These are phyloP conservation scores for Chelidonichthys spinosus DNA, from an alignment of 2,797 vertebrate genomes.

Conservation along the genomic window DNA sequence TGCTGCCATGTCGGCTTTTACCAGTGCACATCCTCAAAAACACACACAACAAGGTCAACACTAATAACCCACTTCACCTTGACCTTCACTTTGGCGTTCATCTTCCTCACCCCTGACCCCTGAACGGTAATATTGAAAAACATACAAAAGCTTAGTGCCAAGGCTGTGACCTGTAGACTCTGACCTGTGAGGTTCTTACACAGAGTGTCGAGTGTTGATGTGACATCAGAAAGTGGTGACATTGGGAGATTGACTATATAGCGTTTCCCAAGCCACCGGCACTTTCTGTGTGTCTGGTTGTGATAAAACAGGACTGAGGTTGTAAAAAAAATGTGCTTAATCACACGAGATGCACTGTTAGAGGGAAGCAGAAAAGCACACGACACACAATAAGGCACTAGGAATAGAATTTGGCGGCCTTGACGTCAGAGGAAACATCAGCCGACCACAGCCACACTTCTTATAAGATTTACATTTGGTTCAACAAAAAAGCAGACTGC, in stretches of 20 bases:
- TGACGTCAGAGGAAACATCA: conserved; percentile 45
- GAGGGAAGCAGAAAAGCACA: conserved; percentile 48
- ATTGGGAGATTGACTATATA: conserved; percentile 1
- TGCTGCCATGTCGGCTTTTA: conserved; percentile 38
- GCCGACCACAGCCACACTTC: conserved; percentile 37
- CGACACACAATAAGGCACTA: conserved; percentile 12
- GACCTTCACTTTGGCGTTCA: conserved; percentile 57
- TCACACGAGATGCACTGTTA: conserved; percentile 29
- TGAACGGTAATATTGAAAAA: conserved; percentile 36
- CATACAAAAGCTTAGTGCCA: conserved; percentile 37
- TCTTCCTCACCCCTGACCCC: conserved; percentile 48
- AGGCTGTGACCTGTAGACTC: conserved; percentile 18
- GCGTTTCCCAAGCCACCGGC: conserved; percentile 40
- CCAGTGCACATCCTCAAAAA: conserved; percentile 13
- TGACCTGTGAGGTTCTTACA: conserved; percentile 31
- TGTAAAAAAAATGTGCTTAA: conserved; percentile 48
- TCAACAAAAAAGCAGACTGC: conserved; percentile 15
- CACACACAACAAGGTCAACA: conserved; percentile 9
- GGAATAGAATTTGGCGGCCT: conserved; percentile 24
- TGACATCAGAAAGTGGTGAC: conserved; percentile 6
- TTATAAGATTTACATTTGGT: conserved; percentile 21
- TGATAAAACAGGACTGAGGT: conserved; percentile 54
- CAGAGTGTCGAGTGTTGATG: conserved; percentile 13
- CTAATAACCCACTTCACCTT: conserved; percentile 29
- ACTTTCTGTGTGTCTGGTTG: conserved; percentile 63